Evolutionary conservation across 2,113 vertebrate genomes (phyloP), one percentile per base, ranked within the genome.

Genomic region (Blennius ocellaris): DNA sequence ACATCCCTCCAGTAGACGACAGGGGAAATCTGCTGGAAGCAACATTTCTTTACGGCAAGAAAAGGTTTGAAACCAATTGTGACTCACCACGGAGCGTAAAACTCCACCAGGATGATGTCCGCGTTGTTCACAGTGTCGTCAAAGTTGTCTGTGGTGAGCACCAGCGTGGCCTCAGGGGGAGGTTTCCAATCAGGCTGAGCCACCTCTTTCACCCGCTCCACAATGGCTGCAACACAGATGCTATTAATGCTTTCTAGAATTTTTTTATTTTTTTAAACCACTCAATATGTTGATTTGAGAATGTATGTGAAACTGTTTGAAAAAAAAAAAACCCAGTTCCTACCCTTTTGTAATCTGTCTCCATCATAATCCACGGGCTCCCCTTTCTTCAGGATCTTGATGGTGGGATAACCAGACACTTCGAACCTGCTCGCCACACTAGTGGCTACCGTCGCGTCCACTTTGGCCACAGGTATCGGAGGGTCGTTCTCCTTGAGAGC

Each of bases 81-180:
- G 21, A 70, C 95, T 93, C 90, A 99, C 98, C 98, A 99, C 0
- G 98, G 98, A 52, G 98, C 98, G n/a, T 99, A 99, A 74, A 99
- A 99, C 91, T 99, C 98, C 83, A 99, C 98, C 73, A 99, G 92
- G 78, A 99, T 97, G 81, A 99, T 97, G 79, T 98, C 96, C 7
- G 98, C 97, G 0, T 91, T 82, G 14, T 95, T 94, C 39, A 99
- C 97, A 0, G 93, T 91, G 0, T 95, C 93, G 0, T 99, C 96
- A 76, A 99, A 99, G 86, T 97, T 99, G 55, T 96, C 96, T 47
- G 94, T 94, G 4, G 96, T 99, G 79, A 99, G 88, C n/a, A 96
- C 94, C 30, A 99, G 87, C 0, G 97, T 97, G n/a, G 92, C 95
- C 87, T 99, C 97, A 0, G 98, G 97, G 38, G 97, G 97, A 8